Conservation (phyloP, 1,140 invertebrate species). For the Elymnias hypermnestra region DNA sequence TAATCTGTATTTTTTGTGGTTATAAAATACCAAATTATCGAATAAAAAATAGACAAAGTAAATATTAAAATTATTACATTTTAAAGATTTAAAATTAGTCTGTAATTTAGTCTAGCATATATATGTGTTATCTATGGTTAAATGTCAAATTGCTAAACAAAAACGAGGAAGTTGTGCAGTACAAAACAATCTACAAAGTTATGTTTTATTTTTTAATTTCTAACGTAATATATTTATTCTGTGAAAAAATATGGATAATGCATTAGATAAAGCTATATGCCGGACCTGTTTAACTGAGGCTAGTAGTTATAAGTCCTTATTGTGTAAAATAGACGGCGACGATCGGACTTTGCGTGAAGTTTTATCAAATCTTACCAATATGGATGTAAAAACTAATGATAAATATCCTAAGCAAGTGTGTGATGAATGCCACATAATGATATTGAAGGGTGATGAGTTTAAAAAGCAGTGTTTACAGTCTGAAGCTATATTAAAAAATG, state of each 20-base stretch:
- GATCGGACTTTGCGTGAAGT: slow-evolving; percentile 39
- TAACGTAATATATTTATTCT: too few relatives aligned
- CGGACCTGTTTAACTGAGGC: slow-evolving; percentile 41
- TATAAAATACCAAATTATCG: too few relatives aligned
- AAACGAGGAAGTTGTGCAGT: too few relatives aligned
- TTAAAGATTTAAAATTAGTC: too few relatives aligned
- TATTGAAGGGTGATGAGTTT: slow-evolving; percentile 46
- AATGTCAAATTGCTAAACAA: too few relatives aligned
- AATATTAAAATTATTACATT: too few relatives aligned
- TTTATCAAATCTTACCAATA: slow-evolving; percentile 35
- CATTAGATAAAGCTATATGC: slow-evolving; percentile 32
- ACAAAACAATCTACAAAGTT: too few relatives aligned
- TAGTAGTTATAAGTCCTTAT: slow-evolving; percentile 34
- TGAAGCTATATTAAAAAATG: slow-evolving; percentile 36
- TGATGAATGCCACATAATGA: slow-evolving; percentile 33
- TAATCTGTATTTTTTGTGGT: too few relatives aligned
- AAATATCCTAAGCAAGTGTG: slow-evolving; percentile 48
- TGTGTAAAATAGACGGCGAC: slow-evolving; percentile 34
- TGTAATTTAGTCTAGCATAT: too few relatives aligned
- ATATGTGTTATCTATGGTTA: too few relatives aligned
- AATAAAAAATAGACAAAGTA: too few relatives aligned
- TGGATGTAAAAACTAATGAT: slow-evolving; percentile 37
- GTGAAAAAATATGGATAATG: slow-evolving; percentile 19
- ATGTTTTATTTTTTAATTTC: too few relatives aligned
- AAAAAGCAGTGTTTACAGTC: slow-evolving; percentile 45